A percentile compares a stretch with the other conserved stretches of the same genome.
phyloP scores from a whole-genome alignment of 2,888 invertebrate species.

The Elegia similella region DNA sequence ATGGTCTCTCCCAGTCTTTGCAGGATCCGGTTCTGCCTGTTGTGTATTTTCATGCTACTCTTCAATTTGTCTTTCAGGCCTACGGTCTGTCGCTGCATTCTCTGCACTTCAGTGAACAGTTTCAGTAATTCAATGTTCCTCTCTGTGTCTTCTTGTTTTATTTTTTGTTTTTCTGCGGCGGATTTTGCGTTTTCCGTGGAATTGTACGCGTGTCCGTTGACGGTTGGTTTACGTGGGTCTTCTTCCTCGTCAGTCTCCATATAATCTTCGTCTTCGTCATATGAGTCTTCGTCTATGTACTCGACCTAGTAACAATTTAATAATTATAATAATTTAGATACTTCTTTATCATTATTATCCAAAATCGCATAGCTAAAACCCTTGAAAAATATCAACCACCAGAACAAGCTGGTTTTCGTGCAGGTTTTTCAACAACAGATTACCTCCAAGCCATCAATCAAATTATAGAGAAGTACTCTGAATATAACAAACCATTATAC shows the following conservation, averaged over 20 bases:
- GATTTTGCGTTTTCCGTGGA: background rate
- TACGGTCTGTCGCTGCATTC: slow-evolving; percentile 61
- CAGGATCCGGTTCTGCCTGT: slow-evolving; percentile 58
- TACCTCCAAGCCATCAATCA: too few species aligned
- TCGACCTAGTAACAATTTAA: slow-evolving; percentile 54
- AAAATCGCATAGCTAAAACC: slow-evolving; percentile 8
- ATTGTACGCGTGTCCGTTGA: slow-evolving; percentile 25
- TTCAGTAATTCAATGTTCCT: slow-evolving; percentile 56
- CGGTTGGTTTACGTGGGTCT: slow-evolving; percentile 19
- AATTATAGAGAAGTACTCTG: too few species aligned
- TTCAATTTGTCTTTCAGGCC: slow-evolving; percentile 61
- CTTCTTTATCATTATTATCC: too few species aligned
- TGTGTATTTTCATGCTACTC: slow-evolving; percentile 59
- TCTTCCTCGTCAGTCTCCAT: slow-evolving; percentile 51
- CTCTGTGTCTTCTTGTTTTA: slow-evolving; percentile 29
- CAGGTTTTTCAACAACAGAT: too few species aligned
- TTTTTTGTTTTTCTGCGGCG: slow-evolving; percentile 15
- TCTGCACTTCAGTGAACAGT: slow-evolving; percentile 68
- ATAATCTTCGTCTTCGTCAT: slow-evolving; percentile 56
- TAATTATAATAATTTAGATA: background rate
- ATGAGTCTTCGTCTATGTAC: slow-evolving; percentile 72
- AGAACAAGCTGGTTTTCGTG: background rate
- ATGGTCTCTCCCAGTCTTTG: slow-evolving; percentile 57
- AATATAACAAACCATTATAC: too few species aligned
- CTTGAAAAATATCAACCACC: background rate